These are phyloP conservation scores for Ephialtes manifestator DNA, from an alignment of 2,888 invertebrate species.

Conservation along the genomic window DNA sequence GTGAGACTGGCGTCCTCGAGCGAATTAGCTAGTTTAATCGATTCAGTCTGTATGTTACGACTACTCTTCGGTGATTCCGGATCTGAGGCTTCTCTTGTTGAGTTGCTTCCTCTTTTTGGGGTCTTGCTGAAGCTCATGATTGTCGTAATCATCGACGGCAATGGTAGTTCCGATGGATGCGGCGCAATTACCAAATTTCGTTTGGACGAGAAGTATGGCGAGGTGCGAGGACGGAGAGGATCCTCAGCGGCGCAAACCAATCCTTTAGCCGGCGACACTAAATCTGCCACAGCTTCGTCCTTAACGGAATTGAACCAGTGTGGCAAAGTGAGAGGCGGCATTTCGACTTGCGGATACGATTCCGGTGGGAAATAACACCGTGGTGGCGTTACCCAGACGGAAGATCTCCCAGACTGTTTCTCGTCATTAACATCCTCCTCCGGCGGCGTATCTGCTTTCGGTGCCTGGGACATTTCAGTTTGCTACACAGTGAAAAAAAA, in stretches of 20 bases:
- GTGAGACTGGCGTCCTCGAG: slow-evolving; percentile 72
- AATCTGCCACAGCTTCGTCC: slow-evolving; percentile 74
- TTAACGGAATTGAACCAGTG: slow-evolving; percentile 79
- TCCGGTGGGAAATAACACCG: slow-evolving; percentile 78
- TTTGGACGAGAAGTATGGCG: slow-evolving; percentile 80
- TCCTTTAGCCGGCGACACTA: slow-evolving; percentile 83
- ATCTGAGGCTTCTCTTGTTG: slow-evolving; percentile 53
- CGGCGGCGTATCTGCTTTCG: slow-evolving; percentile 87
- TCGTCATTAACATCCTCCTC: slow-evolving; percentile 76
- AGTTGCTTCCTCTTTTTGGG: slow-evolving; percentile 76
- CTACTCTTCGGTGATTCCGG: slow-evolving; percentile 42
- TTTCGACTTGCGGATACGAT: slow-evolving; percentile 79
- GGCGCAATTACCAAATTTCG: slow-evolving; percentile 79
- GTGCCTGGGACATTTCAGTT: slow-evolving; percentile 80
- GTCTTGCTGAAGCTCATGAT: slow-evolving; percentile 74
- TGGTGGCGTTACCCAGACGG: slow-evolving; percentile 82
- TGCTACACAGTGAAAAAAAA: slow-evolving; percentile 27
- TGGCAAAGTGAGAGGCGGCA: slow-evolving; percentile 81
- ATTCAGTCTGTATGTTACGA: slow-evolving; percentile 46
- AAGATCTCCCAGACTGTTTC: slow-evolving; percentile 80
- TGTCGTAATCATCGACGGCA: slow-evolving; percentile 78
- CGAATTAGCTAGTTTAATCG: slow-evolving; percentile 69
- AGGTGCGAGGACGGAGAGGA: slow-evolving; percentile 81
- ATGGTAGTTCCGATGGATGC: slow-evolving; percentile 84
- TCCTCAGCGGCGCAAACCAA: slow-evolving; percentile 82